These are phyloP conservation scores for Acrocephalus scirpaceus DNA, from an alignment of 2,797 vertebrate species.

Conservation along the genomic window DNA sequence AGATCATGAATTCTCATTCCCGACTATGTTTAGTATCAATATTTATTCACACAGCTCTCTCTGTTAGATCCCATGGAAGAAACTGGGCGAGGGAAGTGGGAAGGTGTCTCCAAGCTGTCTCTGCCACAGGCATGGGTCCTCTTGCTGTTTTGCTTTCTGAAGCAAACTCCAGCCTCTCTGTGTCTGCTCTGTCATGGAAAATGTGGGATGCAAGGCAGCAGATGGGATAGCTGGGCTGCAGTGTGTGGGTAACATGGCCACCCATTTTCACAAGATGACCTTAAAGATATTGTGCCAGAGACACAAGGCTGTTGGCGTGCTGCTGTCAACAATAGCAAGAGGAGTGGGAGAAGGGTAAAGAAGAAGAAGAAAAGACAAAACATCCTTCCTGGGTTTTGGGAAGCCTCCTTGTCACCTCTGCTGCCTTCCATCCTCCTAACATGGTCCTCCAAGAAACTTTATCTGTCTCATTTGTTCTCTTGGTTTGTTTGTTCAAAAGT, in stretches of 20 bases:
- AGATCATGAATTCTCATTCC: conserved; percentile 46
- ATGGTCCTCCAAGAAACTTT: background rate
- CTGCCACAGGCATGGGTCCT: background rate
- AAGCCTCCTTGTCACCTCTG: background rate
- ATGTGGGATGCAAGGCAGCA: background rate
- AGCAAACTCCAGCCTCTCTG: background rate
- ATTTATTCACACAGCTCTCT: conserved; percentile 45
- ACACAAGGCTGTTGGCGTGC: rapidly evolving
- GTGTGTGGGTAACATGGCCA: background rate
- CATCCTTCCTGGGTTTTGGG: background rate
- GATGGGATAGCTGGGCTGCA: background rate
- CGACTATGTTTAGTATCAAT: conserved; percentile 65
- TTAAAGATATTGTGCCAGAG: background rate
- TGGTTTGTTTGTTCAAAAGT: background rate
- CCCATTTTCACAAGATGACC: background rate
- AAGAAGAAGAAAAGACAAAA: background rate
- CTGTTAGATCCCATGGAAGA: conserved; percentile 31
- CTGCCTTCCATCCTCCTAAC: background rate
- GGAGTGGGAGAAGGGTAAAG: background rate
- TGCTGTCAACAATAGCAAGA: background rate
- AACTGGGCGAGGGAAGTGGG: background rate
- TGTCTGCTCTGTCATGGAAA: background rate
- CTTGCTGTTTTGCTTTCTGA: background rate
- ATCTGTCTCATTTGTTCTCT: background rate
- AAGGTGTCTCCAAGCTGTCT: background rate